A percentile compares a stretch with the other conserved stretches of the same genome.
Evolutionary conservation across 2,113 vertebrate genomes (phyloP).

Genomic region (Hypanus sabinus): DNA sequence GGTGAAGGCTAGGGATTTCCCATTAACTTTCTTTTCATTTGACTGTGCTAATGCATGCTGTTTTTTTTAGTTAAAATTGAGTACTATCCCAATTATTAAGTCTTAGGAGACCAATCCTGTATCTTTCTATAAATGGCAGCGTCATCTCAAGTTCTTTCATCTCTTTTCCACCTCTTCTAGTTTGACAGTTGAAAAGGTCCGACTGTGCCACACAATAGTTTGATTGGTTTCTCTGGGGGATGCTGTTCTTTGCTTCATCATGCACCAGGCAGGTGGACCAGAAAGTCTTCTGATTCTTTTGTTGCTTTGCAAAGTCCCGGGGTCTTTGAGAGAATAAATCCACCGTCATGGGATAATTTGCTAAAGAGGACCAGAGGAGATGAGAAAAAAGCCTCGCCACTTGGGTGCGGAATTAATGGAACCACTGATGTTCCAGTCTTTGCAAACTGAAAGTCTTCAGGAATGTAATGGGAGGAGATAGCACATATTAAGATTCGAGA

Average conservation of each 20-base stretch:
- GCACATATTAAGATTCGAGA: conserved; percentile 40
- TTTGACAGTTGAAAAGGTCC: conserved; percentile 98
- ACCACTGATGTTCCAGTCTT: conserved; percentile 66
- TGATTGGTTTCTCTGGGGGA: conserved; percentile 96
- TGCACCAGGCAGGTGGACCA: conserved; percentile 97
- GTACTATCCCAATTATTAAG: conserved; percentile 84
- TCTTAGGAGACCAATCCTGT: conserved; percentile 86
- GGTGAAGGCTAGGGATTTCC: conserved; percentile 10
- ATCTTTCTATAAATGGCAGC: conserved; percentile 91
- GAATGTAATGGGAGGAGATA: conserved; percentile 67
- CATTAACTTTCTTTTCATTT: not conserved
- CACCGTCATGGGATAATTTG: conserved; percentile 95
- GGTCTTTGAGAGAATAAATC: conserved; percentile 88
- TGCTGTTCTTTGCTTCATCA: conserved; percentile 86
- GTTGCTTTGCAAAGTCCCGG: conserved; percentile 78
- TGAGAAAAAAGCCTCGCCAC: conserved; percentile 66
- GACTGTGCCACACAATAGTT: conserved; percentile 95
- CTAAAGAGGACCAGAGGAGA: conserved; percentile 72
- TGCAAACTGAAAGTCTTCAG: conserved; percentile 71
- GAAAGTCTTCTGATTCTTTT: conserved; percentile 98
- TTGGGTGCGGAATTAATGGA: conserved; percentile 79
- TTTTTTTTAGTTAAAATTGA: conserved; percentile 64
- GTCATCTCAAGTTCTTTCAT: conserved; percentile 91
- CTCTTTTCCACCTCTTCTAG: conserved; percentile 78
- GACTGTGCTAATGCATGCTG: not conserved